Percentiles rank a stretch among this genome's conserved stretches.
Conservation (phyloP, 2,797 vertebrate species). For the Cyprinella venusta region DNA sequence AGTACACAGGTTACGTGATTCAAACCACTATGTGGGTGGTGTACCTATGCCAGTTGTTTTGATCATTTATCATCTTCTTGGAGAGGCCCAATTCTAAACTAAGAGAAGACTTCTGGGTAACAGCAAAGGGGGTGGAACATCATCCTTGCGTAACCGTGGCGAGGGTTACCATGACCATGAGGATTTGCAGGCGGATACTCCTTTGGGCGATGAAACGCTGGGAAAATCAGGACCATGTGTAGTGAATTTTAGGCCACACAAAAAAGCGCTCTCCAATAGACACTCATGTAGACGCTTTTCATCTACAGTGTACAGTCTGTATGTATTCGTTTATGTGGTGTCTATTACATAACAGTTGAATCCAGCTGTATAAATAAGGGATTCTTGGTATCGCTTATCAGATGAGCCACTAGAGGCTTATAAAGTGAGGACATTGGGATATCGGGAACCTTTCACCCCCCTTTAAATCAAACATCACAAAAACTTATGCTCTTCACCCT, state of each 20-base stretch:
- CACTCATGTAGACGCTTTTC: background rate
- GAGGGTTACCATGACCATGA: conserved; percentile 55
- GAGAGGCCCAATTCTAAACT: background rate
- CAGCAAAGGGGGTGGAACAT: background rate
- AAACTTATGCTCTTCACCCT: background rate
- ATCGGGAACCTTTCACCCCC: conserved; percentile 15
- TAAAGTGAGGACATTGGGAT: conserved; percentile 35
- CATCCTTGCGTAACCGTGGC: conserved; percentile 63
- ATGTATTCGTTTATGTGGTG: conserved; percentile 23
- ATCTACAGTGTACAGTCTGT: conserved; percentile 3
- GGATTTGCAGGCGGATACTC: conserved; percentile 62
- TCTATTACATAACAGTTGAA: conserved; percentile 35
- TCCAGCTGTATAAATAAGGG: conserved; percentile 58
- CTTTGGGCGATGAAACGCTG: conserved; percentile 64
- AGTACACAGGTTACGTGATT: background rate
- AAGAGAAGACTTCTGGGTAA: conserved; percentile 5
- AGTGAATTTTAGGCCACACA: conserved; percentile 65
- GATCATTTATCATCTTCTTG: background rate
- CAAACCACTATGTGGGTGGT: background rate
- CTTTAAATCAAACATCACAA: conserved; percentile 41
- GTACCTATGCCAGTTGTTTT: background rate
- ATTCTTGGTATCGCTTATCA: conserved; percentile 41
- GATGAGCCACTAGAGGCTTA: conserved; percentile 36
- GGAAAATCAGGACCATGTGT: conserved; percentile 72
- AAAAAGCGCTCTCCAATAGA: background rate